Base-by-base conservation (phyloP, 2,797 vertebrate species). In the Selene dorsalis region DNA sequence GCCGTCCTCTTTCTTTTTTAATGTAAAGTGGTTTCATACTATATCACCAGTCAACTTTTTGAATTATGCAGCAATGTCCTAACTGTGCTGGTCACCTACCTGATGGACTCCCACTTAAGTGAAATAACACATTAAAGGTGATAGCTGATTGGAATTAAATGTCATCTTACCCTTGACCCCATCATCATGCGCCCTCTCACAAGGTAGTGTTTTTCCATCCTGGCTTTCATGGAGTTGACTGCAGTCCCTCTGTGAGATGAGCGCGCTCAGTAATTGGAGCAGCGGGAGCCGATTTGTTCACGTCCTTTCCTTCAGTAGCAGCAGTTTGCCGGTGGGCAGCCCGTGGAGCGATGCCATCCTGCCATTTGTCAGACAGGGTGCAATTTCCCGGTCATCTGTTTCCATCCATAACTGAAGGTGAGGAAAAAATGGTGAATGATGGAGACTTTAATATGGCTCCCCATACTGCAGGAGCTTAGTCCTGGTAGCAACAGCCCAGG, bases 301-400 rank as follows among this genome's bases (percentile, higher is more conserved):
- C 48, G 74, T 92, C 88, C 83, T 64, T 86, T 87, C 80, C 80
- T 84, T 87, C 84, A 76, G 84, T 71, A 68, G 84, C 77, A 75
- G 86, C 91, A 85, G 85, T 92, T 91, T 92, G 83, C 90, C 68
- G 67, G 83, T 91, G 90, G 92, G 89, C 84, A 90, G 85, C 85
- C 78, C 48, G 32, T 77, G 83, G 87, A 92, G 89, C 79, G 69
- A 69, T 87, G 90, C 91, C 87, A 88, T 89, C 83, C 79, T 78
- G 81, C 90, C 87, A 90, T 93, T 93, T 92, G 77, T 93, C 92
- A 92, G 91, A 90, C 87, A 78, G 88, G 85, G 88, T 83, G 87
- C 86, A 91, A 91, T 92, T 93, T 91, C 85, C 84, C 64, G 58
- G 83, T 93, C 92, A 88, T 93, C 91, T 90, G 89, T 92, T 91